Evolutionary conservation across 2,888 invertebrate species (phyloP).

Genomic region (Reticulitermes lucifugus): DNA sequence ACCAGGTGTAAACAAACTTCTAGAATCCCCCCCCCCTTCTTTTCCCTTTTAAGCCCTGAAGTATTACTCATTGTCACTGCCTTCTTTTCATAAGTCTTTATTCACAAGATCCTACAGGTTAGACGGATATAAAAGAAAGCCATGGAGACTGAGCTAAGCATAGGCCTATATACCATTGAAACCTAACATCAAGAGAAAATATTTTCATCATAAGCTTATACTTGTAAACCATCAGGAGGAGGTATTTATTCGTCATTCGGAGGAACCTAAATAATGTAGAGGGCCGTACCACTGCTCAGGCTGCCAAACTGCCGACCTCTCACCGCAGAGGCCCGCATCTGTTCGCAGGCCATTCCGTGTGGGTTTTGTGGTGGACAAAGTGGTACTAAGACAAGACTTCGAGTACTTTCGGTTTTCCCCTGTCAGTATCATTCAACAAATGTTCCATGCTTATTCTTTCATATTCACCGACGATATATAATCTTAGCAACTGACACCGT

Average conservation of each 20-base stretch:
- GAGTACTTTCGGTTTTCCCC: too few relatives aligned
- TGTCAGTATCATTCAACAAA: too few relatives aligned
- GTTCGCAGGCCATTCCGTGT: too few relatives aligned
- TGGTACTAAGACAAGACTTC: too few relatives aligned
- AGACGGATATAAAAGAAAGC: background rate
- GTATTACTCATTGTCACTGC: slow-evolving; percentile 31
- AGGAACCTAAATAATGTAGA: too few relatives aligned
- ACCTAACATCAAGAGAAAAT: background rate
- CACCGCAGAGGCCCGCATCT: too few relatives aligned
- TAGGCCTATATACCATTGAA: background rate
- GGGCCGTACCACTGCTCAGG: too few relatives aligned
- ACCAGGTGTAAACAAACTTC: slow-evolving; percentile 23
- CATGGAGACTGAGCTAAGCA: background rate
- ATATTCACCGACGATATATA: too few relatives aligned
- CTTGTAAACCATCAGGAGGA: background rate
- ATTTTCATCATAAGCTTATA: background rate
- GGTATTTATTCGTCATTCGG: background rate
- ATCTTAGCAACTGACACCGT: too few relatives aligned
- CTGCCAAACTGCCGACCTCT: too few relatives aligned
- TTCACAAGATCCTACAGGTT: background rate
- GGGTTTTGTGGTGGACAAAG: too few relatives aligned
- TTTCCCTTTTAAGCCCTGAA: background rate
- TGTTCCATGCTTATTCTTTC: too few relatives aligned
- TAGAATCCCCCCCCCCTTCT: background rate
- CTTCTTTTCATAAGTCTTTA: slow-evolving; percentile 17